Base-by-base conservation (phyloP, 2,888 invertebrate genomes). In the Pollenia amentaria region DNA sequence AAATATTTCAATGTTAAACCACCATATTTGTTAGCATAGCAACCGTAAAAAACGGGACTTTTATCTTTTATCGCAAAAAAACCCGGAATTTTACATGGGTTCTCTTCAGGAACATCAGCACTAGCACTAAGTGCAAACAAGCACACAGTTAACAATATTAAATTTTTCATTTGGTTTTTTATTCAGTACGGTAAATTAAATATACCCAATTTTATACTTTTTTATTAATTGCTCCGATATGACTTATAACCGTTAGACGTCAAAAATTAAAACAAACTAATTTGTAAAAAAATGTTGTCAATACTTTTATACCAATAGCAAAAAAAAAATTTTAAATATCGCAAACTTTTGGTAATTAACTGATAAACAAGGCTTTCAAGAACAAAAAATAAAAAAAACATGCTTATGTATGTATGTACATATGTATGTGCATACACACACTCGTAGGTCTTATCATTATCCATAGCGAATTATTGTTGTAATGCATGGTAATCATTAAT, bases 301-400 rank as follows among this genome's bases (percentile, higher is more conserved):
- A 73, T 87, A 86, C 89, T 90, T 91, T 90, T 91, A 91, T 91
- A 91, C 53, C 65, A 67, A 70, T 14, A 18, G n/a, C 48, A 60
- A n/a, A 42, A 10, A 65, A 38, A 29, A 29, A 29, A 29, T 29
- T 4, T 29, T 29, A 29, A 29, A 38, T 40, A 64, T 40, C 8
- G 2, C 12, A 65, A 55, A 48, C 48, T 16, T 65, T 77, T 72
- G 69, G 75, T 62, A 84, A 87, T 87, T 84, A 77, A 87, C 73
- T 87, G 81, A 84, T 87, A 87, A 87, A 44, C 60, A 38, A 21
- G 42, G 38, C 38, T 9, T 44, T 53, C 18, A 53, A 72, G 46
- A 83, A 60, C 40, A 64, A 73, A 62, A 46, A 62, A 1, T 16
- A 64, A n/a, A 21, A 51, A 79, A 6, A 29, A 29, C 6, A 29